Percentiles rank a stretch among this genome's conserved stretches.
phyloP scores from a whole-genome alignment of 2,888 invertebrate genomes.

The Amorpha juglandis region DNA sequence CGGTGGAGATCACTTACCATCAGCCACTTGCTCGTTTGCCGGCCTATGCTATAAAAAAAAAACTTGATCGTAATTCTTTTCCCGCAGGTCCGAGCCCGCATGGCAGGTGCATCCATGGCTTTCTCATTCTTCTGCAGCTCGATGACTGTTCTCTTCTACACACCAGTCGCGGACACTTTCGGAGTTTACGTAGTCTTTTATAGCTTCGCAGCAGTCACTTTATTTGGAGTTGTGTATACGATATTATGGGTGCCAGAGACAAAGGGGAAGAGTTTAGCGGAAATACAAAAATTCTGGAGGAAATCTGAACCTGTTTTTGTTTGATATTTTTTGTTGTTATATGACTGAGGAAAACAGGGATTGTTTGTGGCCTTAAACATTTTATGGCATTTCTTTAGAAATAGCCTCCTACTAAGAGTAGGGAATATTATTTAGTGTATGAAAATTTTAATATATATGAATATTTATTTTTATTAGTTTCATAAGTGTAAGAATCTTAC shows the following conservation, averaged over 20 bases:
- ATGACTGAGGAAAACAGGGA: not conserved
- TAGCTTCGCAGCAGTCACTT: slow-evolving; percentile 63
- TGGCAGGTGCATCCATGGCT: slow-evolving; percentile 69
- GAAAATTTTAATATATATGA: too few relatives aligned
- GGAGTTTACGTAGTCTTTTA: slow-evolving; percentile 71
- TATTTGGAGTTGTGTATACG: slow-evolving; percentile 67
- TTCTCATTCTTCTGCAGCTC: slow-evolving; percentile 72
- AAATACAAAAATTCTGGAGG: slow-evolving; percentile 65
- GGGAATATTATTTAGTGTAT: not conserved
- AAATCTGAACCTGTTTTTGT: slow-evolving; percentile 56
- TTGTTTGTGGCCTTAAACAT: not conserved
- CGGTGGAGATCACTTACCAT: too few relatives aligned
- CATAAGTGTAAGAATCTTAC: too few relatives aligned
- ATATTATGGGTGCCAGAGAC: slow-evolving; percentile 77
- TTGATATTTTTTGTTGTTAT: slow-evolving; percentile 33
- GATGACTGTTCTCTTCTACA: slow-evolving; percentile 66
- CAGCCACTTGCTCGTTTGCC: too few relatives aligned
- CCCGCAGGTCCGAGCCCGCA: slow-evolving; percentile 61
- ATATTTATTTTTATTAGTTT: too few relatives aligned
- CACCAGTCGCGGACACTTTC: slow-evolving; percentile 61
- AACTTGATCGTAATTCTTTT: too few relatives aligned
- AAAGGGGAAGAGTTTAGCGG: slow-evolving; percentile 68
- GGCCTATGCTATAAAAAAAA: too few relatives aligned
- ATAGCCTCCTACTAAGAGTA: not conserved
- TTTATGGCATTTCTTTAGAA: not conserved